These are phyloP conservation scores for Bombus sibiricus DNA, from an alignment of 1,140 invertebrate genomes.

Conservation along the genomic window DNA sequence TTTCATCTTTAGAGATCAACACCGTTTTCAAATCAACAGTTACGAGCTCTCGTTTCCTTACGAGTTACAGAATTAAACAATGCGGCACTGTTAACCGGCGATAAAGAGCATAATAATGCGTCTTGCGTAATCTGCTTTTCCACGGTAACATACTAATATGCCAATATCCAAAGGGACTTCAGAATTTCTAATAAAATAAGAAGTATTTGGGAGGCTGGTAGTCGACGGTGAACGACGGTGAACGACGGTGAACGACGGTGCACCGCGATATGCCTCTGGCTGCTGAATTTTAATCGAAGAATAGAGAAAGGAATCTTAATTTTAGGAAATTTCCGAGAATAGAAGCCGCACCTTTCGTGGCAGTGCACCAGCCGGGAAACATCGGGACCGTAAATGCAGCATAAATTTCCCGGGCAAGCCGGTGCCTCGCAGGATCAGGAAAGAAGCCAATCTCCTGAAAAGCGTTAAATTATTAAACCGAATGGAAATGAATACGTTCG, in stretches of 20 bases:
- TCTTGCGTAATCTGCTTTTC: background rate
- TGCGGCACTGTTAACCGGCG: too few relatives aligned
- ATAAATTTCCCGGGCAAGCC: conserved; percentile 20
- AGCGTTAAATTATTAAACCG: conserved; percentile 37
- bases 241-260: too few relatives aligned
- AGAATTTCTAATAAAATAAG: conserved; percentile 18
- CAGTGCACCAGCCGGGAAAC: background rate
- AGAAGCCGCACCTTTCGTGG: background rate
- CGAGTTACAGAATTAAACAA: background rate
- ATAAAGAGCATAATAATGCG: background rate
- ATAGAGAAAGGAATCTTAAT: conserved; percentile 18
- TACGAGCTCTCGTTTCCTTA: background rate
- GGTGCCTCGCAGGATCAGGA: conserved; percentile 3
- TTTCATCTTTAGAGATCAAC: background rate
- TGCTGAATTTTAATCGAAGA: conserved; percentile 20
- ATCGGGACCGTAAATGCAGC: conserved; percentile 5
- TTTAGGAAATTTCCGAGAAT: conserved; percentile 3
- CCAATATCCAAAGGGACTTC: background rate
- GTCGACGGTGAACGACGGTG: too few relatives aligned
- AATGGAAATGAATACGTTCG: conserved; percentile 29
- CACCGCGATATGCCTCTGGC: background rate
- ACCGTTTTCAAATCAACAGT: conserved; percentile 46
- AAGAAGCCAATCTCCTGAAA: conserved; percentile 35
- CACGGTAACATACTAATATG: too few relatives aligned
- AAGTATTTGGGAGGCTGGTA: background rate